Evolutionary conservation across 2,888 invertebrate genomes (phyloP).

Genomic region (Hypsopygia costalis): DNA sequence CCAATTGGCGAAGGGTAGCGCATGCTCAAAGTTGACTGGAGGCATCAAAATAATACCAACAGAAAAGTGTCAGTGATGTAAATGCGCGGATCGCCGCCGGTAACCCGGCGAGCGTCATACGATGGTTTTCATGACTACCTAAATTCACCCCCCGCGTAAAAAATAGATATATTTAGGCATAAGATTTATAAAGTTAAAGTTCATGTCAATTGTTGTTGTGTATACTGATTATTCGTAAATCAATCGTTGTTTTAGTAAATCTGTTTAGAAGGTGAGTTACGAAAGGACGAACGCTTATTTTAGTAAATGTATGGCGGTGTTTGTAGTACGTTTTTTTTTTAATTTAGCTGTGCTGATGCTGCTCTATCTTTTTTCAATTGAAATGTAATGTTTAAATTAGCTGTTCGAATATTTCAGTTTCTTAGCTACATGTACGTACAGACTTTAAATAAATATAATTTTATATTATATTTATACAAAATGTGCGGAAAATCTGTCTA

Average conservation of each 20-base stretch:
- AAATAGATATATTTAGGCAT: constrained; percentile 29
- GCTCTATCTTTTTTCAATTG: too few species aligned
- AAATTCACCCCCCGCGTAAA: constrained; percentile 29
- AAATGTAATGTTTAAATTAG: too few species aligned
- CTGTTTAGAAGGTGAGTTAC: constrained; percentile 25
- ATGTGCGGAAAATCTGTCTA: too few species aligned
- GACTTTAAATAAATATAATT: too few species aligned
- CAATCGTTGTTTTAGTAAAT: constrained; percentile 42
- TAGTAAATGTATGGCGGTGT: neutral
- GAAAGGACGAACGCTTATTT: constrained; percentile 11
- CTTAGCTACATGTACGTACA: too few species aligned
- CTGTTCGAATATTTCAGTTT: too few species aligned
- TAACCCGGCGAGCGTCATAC: constrained; percentile 48
- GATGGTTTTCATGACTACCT: constrained; percentile 37
- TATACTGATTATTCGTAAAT: constrained; percentile 40
- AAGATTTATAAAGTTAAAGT: constrained; percentile 32
- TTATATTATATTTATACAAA: too few species aligned
- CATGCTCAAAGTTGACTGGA: constrained; percentile 48
- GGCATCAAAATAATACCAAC: constrained; percentile 46
- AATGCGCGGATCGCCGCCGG: constrained; percentile 52
- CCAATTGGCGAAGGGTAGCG: constrained; percentile 62
- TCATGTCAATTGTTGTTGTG: constrained; percentile 69
- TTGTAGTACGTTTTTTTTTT: too few species aligned
- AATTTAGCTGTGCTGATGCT: too few species aligned
- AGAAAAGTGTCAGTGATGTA: constrained; percentile 62